Percentiles rank a stretch among this genome's conserved stretches.
phyloP scores from a whole-genome alignment of 23 tunicate species.

The Ascidia mentula region DNA sequence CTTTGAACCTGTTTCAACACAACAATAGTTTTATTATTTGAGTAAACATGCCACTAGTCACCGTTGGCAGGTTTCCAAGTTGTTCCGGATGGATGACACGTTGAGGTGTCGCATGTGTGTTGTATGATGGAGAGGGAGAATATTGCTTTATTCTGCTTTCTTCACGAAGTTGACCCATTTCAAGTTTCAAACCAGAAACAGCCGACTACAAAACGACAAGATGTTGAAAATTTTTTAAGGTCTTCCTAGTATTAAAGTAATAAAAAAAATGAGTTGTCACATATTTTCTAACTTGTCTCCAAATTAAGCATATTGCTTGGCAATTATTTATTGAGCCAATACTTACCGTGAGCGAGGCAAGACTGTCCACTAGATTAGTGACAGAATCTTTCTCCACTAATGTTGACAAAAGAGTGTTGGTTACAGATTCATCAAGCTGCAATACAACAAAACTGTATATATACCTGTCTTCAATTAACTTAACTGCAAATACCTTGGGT shows the following conservation, averaged over 20 bases:
- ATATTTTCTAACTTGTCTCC: no score
- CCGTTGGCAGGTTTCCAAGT: background rate
- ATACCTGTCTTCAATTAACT: background rate
- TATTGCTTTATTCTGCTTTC: slow-evolving; percentile 33
- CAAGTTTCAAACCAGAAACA: slow-evolving; percentile 40
- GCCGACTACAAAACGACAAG: slow-evolving; percentile 34
- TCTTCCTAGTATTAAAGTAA: background rate
- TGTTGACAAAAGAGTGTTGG: background rate
- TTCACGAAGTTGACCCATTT: slow-evolving; percentile 50
- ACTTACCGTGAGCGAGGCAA: slow-evolving; percentile 47
- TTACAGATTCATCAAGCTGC: background rate
- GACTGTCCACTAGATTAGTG: slow-evolving; percentile 44
- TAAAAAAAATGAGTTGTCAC: background rate
- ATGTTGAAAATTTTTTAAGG: background rate
- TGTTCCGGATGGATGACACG: background rate
- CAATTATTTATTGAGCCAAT: background rate
- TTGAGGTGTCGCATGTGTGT: slow-evolving; percentile 4
- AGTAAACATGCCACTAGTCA: no score
- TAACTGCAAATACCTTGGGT: slow-evolving; percentile 53
- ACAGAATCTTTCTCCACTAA: slow-evolving; percentile 40
- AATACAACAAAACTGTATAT: background rate
- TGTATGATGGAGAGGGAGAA: background rate
- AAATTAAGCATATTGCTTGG: no score
- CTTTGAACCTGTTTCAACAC: no score
- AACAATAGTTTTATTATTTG: no score